Conservation (phyloP, 2,888 invertebrate genomes). For the Malacosoma neustria region DNA sequence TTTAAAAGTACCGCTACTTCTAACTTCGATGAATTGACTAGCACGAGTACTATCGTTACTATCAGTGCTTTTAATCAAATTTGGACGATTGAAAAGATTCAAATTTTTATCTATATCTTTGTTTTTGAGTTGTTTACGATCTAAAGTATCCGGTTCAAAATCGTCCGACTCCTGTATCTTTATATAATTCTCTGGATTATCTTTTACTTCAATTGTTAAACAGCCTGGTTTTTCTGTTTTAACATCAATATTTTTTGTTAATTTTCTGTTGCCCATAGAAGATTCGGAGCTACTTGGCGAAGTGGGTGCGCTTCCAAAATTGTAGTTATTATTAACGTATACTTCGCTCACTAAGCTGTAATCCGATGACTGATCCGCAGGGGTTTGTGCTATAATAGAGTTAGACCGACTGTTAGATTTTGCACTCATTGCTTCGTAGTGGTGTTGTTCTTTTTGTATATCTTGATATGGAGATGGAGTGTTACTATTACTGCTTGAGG, state of each 20-base stretch:
- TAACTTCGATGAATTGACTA: constrained; percentile 75
- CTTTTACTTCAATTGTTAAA: constrained; percentile 88
- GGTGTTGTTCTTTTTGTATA: constrained; percentile 38
- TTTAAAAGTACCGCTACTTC: constrained; percentile 82
- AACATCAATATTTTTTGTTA: constrained; percentile 61
- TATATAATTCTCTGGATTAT: constrained; percentile 84
- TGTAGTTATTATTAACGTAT: constrained; percentile 84
- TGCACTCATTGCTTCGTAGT: constrained; percentile 57
- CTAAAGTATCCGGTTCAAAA: constrained; percentile 90
- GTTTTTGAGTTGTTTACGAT: constrained; percentile 79
- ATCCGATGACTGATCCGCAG: constrained; percentile 54
- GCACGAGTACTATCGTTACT: constrained; percentile 22
- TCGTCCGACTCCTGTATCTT: constrained; percentile 86
- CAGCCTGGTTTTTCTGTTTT: constrained; percentile 81
- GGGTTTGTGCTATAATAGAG: constrained; percentile 20
- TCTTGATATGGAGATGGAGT: constrained; percentile 60
- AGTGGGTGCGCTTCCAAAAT: constrained; percentile 75
- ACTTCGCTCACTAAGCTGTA: constrained; percentile 86
- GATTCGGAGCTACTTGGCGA: constrained; percentile 75
- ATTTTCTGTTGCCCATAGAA: constrained; percentile 73
- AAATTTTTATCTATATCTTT: constrained; percentile 37
- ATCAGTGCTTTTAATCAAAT: constrained; percentile 42
- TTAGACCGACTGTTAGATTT: constrained; percentile 27
- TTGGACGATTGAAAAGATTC: constrained; percentile 49
- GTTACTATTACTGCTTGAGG: constrained; percentile 72